These are phyloP conservation scores for Enteromius trimaculatus DNA, from an alignment of 2,797 vertebrate genomes.

Conservation along the genomic window DNA sequence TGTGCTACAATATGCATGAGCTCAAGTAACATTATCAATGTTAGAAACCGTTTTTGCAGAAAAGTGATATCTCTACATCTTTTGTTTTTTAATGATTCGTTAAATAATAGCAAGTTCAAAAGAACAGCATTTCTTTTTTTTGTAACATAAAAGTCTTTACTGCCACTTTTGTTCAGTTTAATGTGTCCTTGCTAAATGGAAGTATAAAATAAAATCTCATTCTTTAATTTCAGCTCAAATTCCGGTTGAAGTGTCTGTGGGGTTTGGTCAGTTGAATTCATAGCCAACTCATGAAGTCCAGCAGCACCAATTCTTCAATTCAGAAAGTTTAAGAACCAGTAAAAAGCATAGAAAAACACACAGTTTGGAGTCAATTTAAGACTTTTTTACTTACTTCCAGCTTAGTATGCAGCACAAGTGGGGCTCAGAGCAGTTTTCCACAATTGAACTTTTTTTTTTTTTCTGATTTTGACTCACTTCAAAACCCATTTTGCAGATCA, in stretches of 20 bases:
- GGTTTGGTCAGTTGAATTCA: neutral
- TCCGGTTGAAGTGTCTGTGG: neutral
- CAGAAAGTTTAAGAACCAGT: neutral
- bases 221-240: conserved; percentile 6
- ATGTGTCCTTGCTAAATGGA: neutral
- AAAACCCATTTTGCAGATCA: conserved; percentile 24
- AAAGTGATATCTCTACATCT: neutral
- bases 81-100: neutral
- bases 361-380: neutral
- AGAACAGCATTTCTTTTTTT: neutral
- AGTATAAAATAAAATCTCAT: neutral
- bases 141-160: neutral
- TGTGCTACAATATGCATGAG: neutral
- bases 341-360: neutral
- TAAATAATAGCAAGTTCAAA: neutral
- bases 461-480: neutral
- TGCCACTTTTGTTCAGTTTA: neutral
- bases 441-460: neutral
- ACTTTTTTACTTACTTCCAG: neutral
- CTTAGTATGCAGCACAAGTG: conserved; percentile 8
- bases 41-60: neutral
- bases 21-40: neutral
- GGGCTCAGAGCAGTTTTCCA: neutral
- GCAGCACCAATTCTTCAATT: neutral
- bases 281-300: neutral